Evolutionary conservation across 2,113 vertebrate genomes (phyloP), one percentile per base, ranked within the genome.

Genomic region (Pluvialis apricaria): DNA sequence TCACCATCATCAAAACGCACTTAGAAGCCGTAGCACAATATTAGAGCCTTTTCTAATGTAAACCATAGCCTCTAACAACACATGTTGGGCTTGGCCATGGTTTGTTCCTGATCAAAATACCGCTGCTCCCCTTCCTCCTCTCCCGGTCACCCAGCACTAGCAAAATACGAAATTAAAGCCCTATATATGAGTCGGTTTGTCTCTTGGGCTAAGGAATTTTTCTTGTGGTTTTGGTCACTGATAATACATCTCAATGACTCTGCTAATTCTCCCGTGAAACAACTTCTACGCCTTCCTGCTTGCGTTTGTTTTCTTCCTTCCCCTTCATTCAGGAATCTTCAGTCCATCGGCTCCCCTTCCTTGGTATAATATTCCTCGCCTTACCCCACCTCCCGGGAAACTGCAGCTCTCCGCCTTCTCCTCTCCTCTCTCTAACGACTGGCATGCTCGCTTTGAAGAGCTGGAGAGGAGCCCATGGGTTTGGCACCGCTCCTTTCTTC

Each of bases 391-490:
- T 69, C 96, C 73, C 17, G 40, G 86, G 77, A 84, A 95, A 58
- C 86, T 84, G 91, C 89, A 95, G 93, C 94, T 96, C 11, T 0
- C 76, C 10, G 55, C 88, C 96, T 83, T 83, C 88, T 94, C 94
- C 70, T 91, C 88, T 92, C 52, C 68, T 84, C 86, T 92, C 86
- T 76, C 71, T 89, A 97, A 93, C 60, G 54, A 89, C 54, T 73
- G 71, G 40, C 11, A 15, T 77, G 83, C 82, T 96, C 78, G 77
- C 94, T 95, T 94, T 90, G 93, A 97, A 96, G 94, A 96, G 79
- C 90, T 97, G 94, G 97, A 97, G 86, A 87, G 60, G 26, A 96
- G 95, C 93, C 96, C 81, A 15, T 88, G 96, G 94, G 75, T 95
- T 97, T 97, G 95, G 97, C 95, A 94, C 76, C 0, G 16, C 86